Percentiles rank a stretch among this genome's conserved stretches.
Conservation (phyloP, 37 sponge, comb jelly and placozoan species). For the Theonella swinhoei region DNA sequence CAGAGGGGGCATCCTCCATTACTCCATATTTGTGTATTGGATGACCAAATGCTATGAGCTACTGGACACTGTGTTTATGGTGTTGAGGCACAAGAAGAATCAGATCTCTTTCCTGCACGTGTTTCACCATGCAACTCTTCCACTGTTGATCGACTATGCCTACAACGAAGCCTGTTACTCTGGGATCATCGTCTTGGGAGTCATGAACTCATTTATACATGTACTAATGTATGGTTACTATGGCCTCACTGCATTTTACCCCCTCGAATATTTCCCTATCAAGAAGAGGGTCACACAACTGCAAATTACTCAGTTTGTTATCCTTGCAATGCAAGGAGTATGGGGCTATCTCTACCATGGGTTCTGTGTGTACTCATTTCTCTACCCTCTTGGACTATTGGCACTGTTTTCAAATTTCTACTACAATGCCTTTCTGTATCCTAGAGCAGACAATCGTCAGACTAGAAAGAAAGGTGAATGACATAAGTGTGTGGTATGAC, state of each 20-base stretch:
- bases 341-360: constrained; percentile 44
- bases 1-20: constrained; percentile 10
- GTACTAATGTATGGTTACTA: constrained; percentile 94
- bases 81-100: constrained; percentile 73
- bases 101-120: constrained; percentile 93
- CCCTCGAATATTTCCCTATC: constrained; percentile 55
- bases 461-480: constrained; percentile 2
- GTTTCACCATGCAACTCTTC: constrained; percentile 81
- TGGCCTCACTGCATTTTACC: constrained; percentile 69
- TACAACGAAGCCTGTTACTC: constrained; percentile 55
- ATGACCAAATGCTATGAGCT: constrained; percentile 85
- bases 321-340: constrained; percentile 36
- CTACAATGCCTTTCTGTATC: constrained; percentile 67
- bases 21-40: constrained; percentile 73
- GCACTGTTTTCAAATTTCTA: constrained; percentile 78
- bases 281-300: constrained; percentile 78
- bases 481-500: too few relatives aligned
- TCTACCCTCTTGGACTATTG: constrained; percentile 64
- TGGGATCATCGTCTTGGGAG: constrained; percentile 34
- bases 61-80: constrained; percentile 87
- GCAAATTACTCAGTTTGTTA: constrained; percentile 86
- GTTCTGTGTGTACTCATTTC: constrained; percentile 68
- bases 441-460: constrained; percentile 15
- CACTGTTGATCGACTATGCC: constrained; percentile 72
- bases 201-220: constrained; percentile 84